phyloP scores from a whole-genome alignment of 2,113 vertebrate genomes.

The Percina caprodes region DNA sequence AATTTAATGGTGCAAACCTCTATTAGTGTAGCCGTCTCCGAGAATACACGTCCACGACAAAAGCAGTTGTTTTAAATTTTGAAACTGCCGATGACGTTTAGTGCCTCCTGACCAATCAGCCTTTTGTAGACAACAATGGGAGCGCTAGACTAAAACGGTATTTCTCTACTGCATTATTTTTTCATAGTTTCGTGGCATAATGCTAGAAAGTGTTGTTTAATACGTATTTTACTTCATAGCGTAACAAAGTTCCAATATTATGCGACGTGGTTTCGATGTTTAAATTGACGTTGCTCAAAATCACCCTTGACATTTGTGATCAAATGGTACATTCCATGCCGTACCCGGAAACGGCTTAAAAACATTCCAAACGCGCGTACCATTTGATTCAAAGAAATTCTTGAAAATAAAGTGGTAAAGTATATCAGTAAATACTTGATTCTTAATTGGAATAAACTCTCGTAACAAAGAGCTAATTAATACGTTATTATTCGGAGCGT shows the following conservation, averaged over 20 bases:
- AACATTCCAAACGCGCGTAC: slow-evolving; percentile 45
- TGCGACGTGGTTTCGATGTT: accelerated
- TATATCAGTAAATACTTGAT: not conserved
- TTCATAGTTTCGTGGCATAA: accelerated
- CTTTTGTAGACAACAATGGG: not conserved
- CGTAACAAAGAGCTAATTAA: not conserved
- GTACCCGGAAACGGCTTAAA: slow-evolving; percentile 64
- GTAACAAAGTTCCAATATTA: accelerated
- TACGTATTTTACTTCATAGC: accelerated
- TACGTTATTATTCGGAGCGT: not conserved
- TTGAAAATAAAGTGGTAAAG: slow-evolving; percentile 2
- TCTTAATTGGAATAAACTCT: not conserved
- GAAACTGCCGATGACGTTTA: slow-evolving; percentile 71
- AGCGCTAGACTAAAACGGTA: accelerated
- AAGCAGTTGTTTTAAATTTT: slow-evolving; percentile 76
- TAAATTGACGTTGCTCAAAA: not conserved
- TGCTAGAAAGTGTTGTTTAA: accelerated
- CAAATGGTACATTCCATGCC: slow-evolving; percentile 59
- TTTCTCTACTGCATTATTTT: not conserved
- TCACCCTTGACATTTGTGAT: not conserved
- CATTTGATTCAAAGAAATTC: slow-evolving; percentile 30
- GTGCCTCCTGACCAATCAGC: slow-evolving; percentile 77
- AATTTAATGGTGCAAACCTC: slow-evolving; percentile 57
- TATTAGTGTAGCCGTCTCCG: not conserved
- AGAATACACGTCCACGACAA: not conserved